Evolutionary conservation across 2,113 vertebrate species (phyloP).

Genomic region (Ornithorhynchus anatinus): DNA sequence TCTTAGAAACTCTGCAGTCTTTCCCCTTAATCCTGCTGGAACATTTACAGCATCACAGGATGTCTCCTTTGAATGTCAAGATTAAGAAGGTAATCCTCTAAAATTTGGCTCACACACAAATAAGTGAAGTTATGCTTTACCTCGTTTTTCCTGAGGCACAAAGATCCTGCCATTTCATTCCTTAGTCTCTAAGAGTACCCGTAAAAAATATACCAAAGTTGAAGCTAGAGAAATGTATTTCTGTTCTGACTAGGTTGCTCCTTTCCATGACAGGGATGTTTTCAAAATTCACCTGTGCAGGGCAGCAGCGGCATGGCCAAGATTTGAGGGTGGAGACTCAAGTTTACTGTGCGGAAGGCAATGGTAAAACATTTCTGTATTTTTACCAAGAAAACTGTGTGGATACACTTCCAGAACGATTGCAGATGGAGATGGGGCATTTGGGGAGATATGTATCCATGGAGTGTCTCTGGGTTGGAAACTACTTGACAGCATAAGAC

Average conservation of each 20-base stretch:
- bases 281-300: too few species aligned
- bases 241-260: neutral
- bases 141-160: neutral
- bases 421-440: too few species aligned
- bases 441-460: too few species aligned
- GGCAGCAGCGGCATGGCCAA: too few species aligned
- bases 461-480: too few species aligned
- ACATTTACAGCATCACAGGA: slow-evolving; percentile 37
- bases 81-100: slow-evolving; percentile 59
- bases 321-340: too few species aligned
- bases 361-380: too few species aligned
- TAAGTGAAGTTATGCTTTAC: slow-evolving; percentile 12
- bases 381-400: too few species aligned
- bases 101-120: slow-evolving; percentile 43
- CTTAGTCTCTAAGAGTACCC: neutral
- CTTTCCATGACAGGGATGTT: neutral
- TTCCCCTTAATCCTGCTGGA: slow-evolving; percentile 48
- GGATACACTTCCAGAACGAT: too few species aligned
- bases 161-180: neutral
- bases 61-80: slow-evolving; percentile 50
- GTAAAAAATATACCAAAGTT: neutral
- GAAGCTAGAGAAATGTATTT: neutral
- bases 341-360: too few species aligned
- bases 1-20: slow-evolving; percentile 24
- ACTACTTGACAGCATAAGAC: too few species aligned